These are phyloP conservation scores for Danio kyathit DNA, from an alignment of 2,797 vertebrate genomes.

Conservation along the genomic window DNA sequence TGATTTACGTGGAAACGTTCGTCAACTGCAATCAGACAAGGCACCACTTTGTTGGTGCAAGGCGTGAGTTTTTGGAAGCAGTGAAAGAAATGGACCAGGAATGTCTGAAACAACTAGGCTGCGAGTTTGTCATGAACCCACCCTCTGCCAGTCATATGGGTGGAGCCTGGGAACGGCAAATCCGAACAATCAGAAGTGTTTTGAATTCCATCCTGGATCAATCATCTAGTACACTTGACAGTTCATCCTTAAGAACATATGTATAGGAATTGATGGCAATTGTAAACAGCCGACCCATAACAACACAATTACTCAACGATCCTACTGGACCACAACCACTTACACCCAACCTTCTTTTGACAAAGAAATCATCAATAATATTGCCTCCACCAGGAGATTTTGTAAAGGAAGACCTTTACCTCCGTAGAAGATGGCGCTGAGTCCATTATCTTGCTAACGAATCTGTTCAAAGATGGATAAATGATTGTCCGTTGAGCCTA, in stretches of 20 bases:
- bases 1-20: constrained; percentile 28
- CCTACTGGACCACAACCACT: too few relatives aligned
- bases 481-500: too few relatives aligned
- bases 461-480: too few relatives aligned
- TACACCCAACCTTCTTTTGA: too few relatives aligned
- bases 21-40: background rate
- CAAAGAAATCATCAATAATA: too few relatives aligned
- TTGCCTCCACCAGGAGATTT: too few relatives aligned
- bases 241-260: background rate
- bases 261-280: too few relatives aligned
- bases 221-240: background rate
- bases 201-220: background rate
- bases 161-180: constrained; percentile 35
- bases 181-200: background rate
- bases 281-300: too few relatives aligned
- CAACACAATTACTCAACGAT: too few relatives aligned
- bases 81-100: constrained; percentile 46
- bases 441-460: too few relatives aligned
- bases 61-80: constrained; percentile 19
- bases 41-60: constrained; percentile 42
- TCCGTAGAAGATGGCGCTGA: too few relatives aligned
- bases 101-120: constrained; percentile 6
- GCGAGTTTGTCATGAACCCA: constrained; percentile 25
- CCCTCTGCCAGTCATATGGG: constrained; percentile 18
- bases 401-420: too few relatives aligned